phyloP scores from a whole-genome alignment of 2,888 invertebrate genomes.

The Metalampra italica region DNA sequence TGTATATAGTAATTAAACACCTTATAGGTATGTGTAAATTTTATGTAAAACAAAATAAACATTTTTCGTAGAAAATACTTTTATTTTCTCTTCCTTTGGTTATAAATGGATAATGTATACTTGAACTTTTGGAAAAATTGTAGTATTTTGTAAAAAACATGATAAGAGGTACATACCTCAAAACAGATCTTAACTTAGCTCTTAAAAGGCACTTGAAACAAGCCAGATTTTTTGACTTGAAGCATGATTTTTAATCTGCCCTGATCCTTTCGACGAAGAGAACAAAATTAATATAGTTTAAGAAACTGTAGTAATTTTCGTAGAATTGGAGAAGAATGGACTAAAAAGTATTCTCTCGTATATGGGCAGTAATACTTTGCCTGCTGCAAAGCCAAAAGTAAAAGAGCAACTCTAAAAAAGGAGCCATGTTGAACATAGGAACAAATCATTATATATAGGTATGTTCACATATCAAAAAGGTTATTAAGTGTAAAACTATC shows the following conservation, averaged over 20 bases:
- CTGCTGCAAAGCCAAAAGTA: background rate
- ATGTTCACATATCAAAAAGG: background rate
- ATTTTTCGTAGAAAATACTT: conserved; percentile 63
- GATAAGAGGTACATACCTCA: background rate
- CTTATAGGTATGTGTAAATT: conserved; percentile 60
- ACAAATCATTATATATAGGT: background rate
- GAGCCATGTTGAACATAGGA: background rate
- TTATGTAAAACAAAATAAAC: conserved; percentile 73
- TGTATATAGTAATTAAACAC: conserved; percentile 57
- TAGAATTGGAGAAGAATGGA: too few relatives aligned
- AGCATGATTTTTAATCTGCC: too few relatives aligned
- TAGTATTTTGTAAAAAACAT: background rate
- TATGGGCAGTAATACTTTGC: background rate
- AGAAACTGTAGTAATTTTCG: too few relatives aligned
- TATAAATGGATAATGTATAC: too few relatives aligned
- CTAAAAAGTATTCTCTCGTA: too few relatives aligned
- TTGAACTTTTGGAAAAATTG: too few relatives aligned
- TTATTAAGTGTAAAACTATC: background rate
- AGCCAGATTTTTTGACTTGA: too few relatives aligned
- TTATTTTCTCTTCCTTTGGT: conserved; percentile 30
- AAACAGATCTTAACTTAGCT: background rate
- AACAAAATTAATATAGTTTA: too few relatives aligned
- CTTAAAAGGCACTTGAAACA: background rate
- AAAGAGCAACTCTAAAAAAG: too few relatives aligned
- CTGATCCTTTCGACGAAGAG: too few relatives aligned